Base-by-base conservation (phyloP, 2,888 invertebrate species). In the Monochamus alternatus region DNA sequence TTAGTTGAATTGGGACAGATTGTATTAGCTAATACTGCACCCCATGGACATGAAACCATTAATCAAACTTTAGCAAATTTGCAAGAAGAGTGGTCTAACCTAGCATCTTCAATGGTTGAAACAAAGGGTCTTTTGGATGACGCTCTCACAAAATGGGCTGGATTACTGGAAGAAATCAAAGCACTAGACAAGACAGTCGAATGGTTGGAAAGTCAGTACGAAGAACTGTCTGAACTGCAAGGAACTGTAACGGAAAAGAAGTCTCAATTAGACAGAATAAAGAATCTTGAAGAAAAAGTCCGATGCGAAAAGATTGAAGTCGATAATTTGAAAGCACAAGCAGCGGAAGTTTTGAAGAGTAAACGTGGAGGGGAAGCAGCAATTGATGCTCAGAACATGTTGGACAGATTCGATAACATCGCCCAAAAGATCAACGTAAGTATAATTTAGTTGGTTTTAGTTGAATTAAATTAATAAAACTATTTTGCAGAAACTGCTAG, bases 1-100 rank as follows among this genome's bases (percentile, higher is more conserved):
- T 92, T 96, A 59, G 95, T 97, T n/a, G 98, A 98, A 85, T 89
- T 96, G 81, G 97, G 97, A 0, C 98, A 98, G 89, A 94, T 93
- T 81, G 96, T 98, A 0, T 90, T 98, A 84, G 96, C 96, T 0
- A 98, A 97, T 85, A 98, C 98, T 0, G 96, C 97, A 0, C 95
- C 96, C 1, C 90, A 93, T 51, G 98, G 98, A 0, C 97, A 98
- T 82, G 94, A 95, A 81, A 91, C 93, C 43, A 97, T 98, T 70
- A 97, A 97, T 83, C 94, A 95, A 80, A 93, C 95, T 3, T 89
- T 98, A 5, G 93, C 95, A 1, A 92, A 93, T 75, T 90, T 98
- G 63, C 98, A 98, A 90, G 95, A 96, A 85, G 94, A 96, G 84
- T 98, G 98, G 97, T 97, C 97, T 38, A 92, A 93, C 7, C 90